Percentiles rank a stretch among this genome's conserved stretches.
Conservation (phyloP, 2,797 vertebrate genomes). For the Rhinogobio ventralis region DNA sequence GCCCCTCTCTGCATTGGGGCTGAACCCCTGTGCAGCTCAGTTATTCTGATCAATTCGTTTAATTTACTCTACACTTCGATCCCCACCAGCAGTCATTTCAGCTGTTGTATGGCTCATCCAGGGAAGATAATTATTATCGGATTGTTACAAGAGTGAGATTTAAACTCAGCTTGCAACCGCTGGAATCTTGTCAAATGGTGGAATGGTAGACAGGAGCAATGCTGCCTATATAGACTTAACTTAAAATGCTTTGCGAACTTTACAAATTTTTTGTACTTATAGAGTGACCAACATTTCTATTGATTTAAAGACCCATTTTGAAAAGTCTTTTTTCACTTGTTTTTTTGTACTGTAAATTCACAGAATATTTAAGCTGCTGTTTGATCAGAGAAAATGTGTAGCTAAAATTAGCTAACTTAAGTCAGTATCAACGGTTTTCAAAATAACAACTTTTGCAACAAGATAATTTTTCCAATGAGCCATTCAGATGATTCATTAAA, state of each 20-base stretch:
- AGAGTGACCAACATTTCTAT: not conserved
- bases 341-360: not conserved
- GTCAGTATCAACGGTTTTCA: not conserved
- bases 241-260: constrained; percentile 13
- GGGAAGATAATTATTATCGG: constrained; percentile 63
- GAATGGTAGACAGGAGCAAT: constrained; percentile 35
- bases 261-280: not conserved
- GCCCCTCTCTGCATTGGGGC: constrained; percentile 1
- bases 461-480: not conserved
- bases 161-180: constrained; percentile 55
- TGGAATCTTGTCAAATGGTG: constrained; percentile 39
- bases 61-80: constrained; percentile 62
- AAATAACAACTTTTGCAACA: not conserved
- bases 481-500: too few relatives aligned
- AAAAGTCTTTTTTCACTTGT: not conserved
- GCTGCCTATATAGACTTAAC: not conserved
- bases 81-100: constrained; percentile 54
- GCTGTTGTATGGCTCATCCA: constrained; percentile 55
- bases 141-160: constrained; percentile 54
- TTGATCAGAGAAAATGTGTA: constrained; percentile 12
- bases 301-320: not conserved
- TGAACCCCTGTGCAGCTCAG: constrained; percentile 34
- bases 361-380: not conserved
- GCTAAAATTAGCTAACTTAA: not conserved
- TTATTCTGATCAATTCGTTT: constrained; percentile 60